phyloP scores from a whole-genome alignment of 2,888 invertebrate species.

The Drosophila hamatofila region DNA sequence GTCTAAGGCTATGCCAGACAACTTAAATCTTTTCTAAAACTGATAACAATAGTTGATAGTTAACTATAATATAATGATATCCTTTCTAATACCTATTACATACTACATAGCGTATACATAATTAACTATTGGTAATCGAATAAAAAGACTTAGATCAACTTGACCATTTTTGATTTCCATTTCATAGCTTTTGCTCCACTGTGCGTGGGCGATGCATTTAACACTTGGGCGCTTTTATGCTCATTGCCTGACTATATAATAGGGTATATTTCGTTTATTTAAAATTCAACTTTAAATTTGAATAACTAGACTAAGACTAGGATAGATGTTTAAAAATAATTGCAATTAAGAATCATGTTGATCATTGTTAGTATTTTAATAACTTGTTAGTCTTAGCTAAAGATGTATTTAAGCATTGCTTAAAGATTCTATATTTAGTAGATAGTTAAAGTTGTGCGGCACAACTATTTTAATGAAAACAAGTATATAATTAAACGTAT shows the following conservation, averaged over 20 bases:
- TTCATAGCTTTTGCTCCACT: constrained; percentile 1
- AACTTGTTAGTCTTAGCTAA: too few species aligned
- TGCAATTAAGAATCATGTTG: neutral
- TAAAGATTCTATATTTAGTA: too few species aligned
- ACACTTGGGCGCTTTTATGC: constrained; percentile 58
- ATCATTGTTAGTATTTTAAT: neutral
- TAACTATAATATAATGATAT: too few species aligned
- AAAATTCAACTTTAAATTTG: neutral
- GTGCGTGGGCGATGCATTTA: constrained; percentile 58
- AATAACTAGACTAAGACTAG: neutral
- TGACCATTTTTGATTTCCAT: neutral
- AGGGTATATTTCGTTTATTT: constrained; percentile 23
- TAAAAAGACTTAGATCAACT: neutral
- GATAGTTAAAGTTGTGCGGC: too few species aligned
- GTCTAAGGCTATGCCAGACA: too few species aligned
- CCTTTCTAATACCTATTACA: too few species aligned
- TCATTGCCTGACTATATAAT: neutral
- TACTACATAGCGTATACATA: too few species aligned
- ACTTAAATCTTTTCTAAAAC: too few species aligned
- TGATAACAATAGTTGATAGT: too few species aligned
- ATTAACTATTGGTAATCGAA: neutral
- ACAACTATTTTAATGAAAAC: too few species aligned
- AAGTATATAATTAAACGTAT: too few species aligned
- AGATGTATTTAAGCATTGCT: neutral
- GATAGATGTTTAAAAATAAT: too few species aligned